Percentiles rank a stretch among this genome's conserved stretches.
These are phyloP conservation scores for Eulemur albifrons DNA, from an alignment of 2,797 vertebrate genomes.

Conservation along the genomic window DNA sequence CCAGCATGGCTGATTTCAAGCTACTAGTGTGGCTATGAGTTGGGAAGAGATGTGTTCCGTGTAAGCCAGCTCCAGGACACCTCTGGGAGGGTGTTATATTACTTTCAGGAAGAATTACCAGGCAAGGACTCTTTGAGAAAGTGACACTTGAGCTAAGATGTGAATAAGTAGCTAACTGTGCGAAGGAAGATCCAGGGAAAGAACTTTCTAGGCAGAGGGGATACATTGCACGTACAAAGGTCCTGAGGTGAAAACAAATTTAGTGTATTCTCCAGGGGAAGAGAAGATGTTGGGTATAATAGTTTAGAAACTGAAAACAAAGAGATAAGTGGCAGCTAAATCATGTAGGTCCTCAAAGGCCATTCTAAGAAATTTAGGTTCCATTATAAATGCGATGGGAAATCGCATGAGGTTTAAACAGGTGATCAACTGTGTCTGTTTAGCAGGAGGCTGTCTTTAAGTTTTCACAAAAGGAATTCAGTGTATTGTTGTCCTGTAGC, in stretches of 20 bases:
- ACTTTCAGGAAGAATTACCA: not conserved
- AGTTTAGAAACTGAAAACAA: not conserved
- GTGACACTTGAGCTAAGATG: not conserved
- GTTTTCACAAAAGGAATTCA: not conserved
- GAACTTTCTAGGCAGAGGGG: not conserved
- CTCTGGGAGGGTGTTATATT: not conserved
- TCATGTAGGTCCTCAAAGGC: fast-evolving
- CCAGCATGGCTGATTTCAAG: not conserved
- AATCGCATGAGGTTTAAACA: not conserved
- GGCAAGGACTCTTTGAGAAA: not conserved
- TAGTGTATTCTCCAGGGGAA: not conserved
- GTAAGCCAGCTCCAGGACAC: not conserved
- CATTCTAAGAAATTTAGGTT: not conserved
- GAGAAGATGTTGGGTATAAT: not conserved
- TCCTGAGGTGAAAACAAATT: not conserved
- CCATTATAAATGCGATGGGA: not conserved
- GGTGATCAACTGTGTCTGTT: fast-evolving
- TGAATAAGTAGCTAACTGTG: not conserved
- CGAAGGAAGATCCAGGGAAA: not conserved
- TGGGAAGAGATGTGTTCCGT: not conserved
- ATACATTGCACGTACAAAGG: fast-evolving
- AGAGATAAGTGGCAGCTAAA: not conserved
- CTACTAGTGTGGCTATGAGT: not conserved
- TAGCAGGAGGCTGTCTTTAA: not conserved
- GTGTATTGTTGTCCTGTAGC: not conserved